These are phyloP conservation scores for Bombus picipes DNA, from an alignment of 1,140 invertebrate species.

Conservation along the genomic window DNA sequence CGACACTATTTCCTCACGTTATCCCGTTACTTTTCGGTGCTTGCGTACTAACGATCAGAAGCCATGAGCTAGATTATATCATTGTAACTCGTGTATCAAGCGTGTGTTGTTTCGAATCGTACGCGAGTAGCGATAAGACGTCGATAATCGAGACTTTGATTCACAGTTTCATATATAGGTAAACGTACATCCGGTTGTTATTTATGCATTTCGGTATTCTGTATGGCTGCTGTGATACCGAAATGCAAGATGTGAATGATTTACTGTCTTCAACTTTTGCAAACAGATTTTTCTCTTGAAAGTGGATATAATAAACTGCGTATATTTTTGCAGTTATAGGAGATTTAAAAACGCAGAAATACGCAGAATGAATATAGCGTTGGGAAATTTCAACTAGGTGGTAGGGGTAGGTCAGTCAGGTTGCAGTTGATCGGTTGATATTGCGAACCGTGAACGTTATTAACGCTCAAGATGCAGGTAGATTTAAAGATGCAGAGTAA, in stretches of 20 bases:
- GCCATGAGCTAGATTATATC: background rate
- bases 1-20: background rate
- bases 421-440: too few relatives aligned
- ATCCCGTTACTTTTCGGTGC: conserved; percentile 31
- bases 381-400: too few relatives aligned
- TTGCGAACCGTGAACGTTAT: too few relatives aligned
- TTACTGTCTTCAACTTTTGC: background rate
- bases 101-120: background rate
- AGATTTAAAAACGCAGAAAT: background rate
- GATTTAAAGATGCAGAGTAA: too few relatives aligned
- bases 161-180: background rate
- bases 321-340: background rate
- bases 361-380: too few relatives aligned
- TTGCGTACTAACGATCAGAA: background rate
- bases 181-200: background rate
- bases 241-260: background rate
- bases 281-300: background rate
- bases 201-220: background rate
- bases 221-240: background rate
- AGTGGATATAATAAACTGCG: background rate
- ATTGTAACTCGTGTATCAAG: background rate
- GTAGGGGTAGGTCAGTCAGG: too few relatives aligned
- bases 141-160: background rate
- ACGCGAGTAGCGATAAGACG: background rate
- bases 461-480: too few relatives aligned